Evolutionary conservation across 2,113 vertebrate genomes (phyloP).

Genomic region (Lamprologus sp.): DNA sequence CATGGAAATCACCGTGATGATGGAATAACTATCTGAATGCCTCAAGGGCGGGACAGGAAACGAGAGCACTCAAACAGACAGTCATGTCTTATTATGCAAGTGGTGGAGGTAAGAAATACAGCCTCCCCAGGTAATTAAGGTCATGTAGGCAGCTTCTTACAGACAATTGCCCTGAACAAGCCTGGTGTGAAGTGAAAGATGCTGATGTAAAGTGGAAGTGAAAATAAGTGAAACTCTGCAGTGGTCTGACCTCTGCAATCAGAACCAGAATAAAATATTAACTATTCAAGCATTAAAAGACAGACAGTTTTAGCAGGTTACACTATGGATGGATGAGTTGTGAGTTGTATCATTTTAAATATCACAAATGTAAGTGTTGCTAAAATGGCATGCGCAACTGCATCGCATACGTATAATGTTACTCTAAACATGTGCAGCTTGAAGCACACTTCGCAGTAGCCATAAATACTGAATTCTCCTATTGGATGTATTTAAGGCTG

Average conservation of each 20-base stretch:
- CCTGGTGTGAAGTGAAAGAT: neutral
- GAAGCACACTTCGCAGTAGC: neutral
- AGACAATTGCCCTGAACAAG: conserved; percentile 1
- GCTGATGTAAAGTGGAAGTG: conserved; percentile 11
- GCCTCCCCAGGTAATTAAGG: conserved; percentile 48
- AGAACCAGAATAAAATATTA: neutral
- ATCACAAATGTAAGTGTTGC: neutral
- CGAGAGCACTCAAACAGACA: conserved; percentile 32
- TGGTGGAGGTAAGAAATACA: conserved; percentile 19
- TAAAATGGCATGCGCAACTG: neutral
- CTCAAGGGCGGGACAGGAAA: conserved; percentile 49
- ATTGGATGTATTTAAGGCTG: neutral
- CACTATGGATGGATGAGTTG: neutral
- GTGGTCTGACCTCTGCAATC: neutral
- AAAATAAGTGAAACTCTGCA: conserved; percentile 13
- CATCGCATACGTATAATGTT: neutral
- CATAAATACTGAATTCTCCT: neutral
- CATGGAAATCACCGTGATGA: conserved; percentile 54
- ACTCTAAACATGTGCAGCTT: neutral
- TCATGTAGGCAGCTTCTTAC: conserved; percentile 16
- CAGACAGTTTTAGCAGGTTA: neutral
- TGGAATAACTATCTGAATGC: conserved; percentile 48
- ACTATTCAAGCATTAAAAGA: neutral
- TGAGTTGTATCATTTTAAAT: neutral
- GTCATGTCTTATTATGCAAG: conserved; percentile 50